A percentile compares a stretch with the other conserved stretches of the same genome.
phyloP scores from a whole-genome alignment of 2,888 invertebrate genomes.

The Sphecodes monilicornis region DNA sequence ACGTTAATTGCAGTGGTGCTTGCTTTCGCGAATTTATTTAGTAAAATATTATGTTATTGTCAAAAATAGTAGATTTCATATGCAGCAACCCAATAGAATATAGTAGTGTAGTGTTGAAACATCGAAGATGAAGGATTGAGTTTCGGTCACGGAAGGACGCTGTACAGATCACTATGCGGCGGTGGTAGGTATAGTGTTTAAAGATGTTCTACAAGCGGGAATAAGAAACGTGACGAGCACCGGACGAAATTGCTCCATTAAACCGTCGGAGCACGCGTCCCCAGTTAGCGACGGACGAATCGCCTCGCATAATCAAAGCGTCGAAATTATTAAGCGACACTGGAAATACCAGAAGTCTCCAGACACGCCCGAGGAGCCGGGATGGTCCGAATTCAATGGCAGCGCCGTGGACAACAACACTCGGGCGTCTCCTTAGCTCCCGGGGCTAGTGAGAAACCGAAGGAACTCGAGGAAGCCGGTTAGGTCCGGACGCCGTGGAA shows the following conservation, averaged over 20 bases:
- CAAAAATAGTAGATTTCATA: too few relatives aligned
- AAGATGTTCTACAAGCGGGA: neutral
- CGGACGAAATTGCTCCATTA: neutral
- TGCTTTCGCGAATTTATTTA: too few relatives aligned
- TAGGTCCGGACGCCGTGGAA: slow-evolving; percentile 75
- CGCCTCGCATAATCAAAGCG: slow-evolving; percentile 51
- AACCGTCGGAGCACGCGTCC: neutral
- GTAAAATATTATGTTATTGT: too few relatives aligned
- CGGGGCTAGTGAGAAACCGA: slow-evolving; percentile 73
- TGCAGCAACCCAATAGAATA: too few relatives aligned
- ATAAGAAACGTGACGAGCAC: neutral
- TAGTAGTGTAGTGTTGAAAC: too few relatives aligned
- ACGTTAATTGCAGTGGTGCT: too few relatives aligned
- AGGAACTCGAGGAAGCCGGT: slow-evolving; percentile 76
- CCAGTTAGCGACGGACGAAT: neutral
- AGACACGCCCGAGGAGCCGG: slow-evolving; percentile 46
- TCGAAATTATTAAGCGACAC: slow-evolving; percentile 52
- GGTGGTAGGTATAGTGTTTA: too few relatives aligned
- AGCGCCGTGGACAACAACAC: slow-evolving; percentile 55
- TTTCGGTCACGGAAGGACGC: too few relatives aligned
- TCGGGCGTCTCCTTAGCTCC: slow-evolving; percentile 59
- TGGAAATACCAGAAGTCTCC: slow-evolving; percentile 61
- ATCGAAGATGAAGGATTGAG: too few relatives aligned
- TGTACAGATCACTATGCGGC: too few relatives aligned
- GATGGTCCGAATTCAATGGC: slow-evolving; percentile 61